These are phyloP conservation scores for Barbus barbus DNA, from an alignment of 2,113 vertebrate species.

Conservation along the genomic window DNA sequence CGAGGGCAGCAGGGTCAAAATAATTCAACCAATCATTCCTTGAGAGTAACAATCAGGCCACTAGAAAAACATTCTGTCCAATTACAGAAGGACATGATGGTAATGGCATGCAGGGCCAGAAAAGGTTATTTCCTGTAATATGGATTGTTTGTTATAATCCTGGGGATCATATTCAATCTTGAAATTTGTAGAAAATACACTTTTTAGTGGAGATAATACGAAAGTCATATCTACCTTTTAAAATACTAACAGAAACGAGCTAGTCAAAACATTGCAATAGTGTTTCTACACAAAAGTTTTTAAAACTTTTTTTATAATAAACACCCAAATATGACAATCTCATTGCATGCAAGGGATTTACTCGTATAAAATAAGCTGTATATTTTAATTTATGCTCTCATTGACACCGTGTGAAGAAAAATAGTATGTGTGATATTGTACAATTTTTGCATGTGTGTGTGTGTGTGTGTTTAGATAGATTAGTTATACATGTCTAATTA, in stretches of 20 bases:
- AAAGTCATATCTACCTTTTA: background rate
- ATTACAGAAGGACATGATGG: conserved; percentile 41
- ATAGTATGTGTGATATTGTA: background rate
- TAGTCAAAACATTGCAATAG: background rate
- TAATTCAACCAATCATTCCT: conserved; percentile 34
- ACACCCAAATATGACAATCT: background rate
- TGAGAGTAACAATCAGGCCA: conserved; percentile 38
- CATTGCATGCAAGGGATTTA: background rate
- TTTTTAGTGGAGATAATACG: background rate
- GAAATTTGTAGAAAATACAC: background rate
- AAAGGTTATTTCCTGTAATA: conserved; percentile 13
- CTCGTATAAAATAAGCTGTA: background rate
- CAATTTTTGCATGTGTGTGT: background rate
- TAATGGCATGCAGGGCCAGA: conserved; percentile 11
- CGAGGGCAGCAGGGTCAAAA: conserved; percentile 46
- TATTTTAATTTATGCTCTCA: background rate
- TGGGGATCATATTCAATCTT: background rate
- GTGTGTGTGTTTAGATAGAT: background rate
- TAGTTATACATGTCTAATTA: no score
- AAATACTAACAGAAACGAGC: background rate
- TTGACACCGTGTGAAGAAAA: background rate
- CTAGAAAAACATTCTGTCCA: conserved; percentile 29
- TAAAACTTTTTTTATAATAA: background rate
- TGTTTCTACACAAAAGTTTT: background rate
- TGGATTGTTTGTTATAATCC: background rate